phyloP scores from a whole-genome alignment of 2,113 vertebrate genomes.

The Perognathus longimembris region DNA sequence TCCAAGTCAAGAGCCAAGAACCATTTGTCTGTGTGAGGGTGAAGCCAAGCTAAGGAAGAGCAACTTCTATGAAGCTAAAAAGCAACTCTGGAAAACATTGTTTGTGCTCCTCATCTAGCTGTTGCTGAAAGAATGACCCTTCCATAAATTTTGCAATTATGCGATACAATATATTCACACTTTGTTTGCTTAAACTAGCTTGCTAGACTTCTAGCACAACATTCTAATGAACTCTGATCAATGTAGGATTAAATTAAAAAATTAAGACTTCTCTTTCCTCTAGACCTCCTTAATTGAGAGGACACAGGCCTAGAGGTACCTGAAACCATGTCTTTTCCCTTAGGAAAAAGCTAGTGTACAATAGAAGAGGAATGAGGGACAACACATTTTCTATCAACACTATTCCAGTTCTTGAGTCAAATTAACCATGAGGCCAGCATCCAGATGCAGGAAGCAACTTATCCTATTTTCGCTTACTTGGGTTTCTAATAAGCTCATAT shows the following conservation, averaged over 20 bases:
- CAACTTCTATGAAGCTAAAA: not conserved
- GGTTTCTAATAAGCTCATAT: not conserved
- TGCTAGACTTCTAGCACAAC: not conserved
- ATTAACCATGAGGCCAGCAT: not conserved
- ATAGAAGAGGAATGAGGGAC: not conserved
- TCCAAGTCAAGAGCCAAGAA: not conserved
- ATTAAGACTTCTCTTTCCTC: slow-evolving; percentile 2
- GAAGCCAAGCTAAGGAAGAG: not conserved
- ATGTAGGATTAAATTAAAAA: slow-evolving; percentile 36
- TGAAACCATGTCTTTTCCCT: not conserved
- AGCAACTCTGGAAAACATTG: not conserved
- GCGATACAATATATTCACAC: not conserved
- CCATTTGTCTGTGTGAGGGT: not conserved
- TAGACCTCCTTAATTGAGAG: not conserved
- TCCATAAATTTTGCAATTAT: not conserved
- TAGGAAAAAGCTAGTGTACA: not conserved
- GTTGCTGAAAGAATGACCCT: not conserved
- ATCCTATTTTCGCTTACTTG: not conserved
- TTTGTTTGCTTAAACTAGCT: not conserved
- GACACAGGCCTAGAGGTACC: not conserved
- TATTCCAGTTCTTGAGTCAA: not conserved
- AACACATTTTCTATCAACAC: not conserved
- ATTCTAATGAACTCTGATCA: slow-evolving; percentile 50
- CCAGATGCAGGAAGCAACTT: not conserved
- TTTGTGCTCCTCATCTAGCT: not conserved